A percentile compares a stretch with the other conserved stretches of the same genome.
Evolutionary conservation across 2,888 invertebrate species (phyloP).

Genomic region (Baccha elongata): DNA sequence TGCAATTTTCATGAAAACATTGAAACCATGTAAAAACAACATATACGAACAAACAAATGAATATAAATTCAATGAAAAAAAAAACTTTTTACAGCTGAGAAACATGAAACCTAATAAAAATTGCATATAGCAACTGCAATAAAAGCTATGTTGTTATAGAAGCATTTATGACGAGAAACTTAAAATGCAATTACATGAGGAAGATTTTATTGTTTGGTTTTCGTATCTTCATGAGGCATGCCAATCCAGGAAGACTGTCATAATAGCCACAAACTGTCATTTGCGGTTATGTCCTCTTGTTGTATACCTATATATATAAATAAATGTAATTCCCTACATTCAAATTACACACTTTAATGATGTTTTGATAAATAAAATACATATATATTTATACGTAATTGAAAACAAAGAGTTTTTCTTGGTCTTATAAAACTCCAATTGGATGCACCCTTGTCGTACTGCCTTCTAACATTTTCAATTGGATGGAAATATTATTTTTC

Average conservation of each 20-base stretch:
- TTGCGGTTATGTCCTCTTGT: not conserved
- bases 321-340: too few species aligned
- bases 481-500: too few species aligned
- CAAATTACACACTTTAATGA: too few species aligned
- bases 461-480: too few species aligned
- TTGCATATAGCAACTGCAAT: not conserved
- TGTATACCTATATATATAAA: too few species aligned
- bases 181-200: slow-evolving; percentile 8
- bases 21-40: not conserved
- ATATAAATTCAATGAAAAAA: slow-evolving; percentile 2
- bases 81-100: not conserved
- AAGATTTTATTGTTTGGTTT: slow-evolving; percentile 8
- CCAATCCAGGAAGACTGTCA: slow-evolving; percentile 1
- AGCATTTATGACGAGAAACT: not conserved
- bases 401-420: too few species aligned
- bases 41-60: not conserved
- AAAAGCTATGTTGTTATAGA: too few species aligned
- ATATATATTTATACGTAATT: too few species aligned
- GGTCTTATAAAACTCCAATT: too few species aligned
- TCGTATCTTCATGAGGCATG: too few species aligned
- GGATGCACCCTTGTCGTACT: too few species aligned
- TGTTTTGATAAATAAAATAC: too few species aligned
- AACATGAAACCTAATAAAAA: not conserved
- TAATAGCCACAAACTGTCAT: slow-evolving; percentile 6
- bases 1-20: not conserved